These are phyloP conservation scores for Hydrozoanthus gracilis DNA, from an alignment of 92 coral and sea anemone species.

Conservation along the genomic window DNA sequence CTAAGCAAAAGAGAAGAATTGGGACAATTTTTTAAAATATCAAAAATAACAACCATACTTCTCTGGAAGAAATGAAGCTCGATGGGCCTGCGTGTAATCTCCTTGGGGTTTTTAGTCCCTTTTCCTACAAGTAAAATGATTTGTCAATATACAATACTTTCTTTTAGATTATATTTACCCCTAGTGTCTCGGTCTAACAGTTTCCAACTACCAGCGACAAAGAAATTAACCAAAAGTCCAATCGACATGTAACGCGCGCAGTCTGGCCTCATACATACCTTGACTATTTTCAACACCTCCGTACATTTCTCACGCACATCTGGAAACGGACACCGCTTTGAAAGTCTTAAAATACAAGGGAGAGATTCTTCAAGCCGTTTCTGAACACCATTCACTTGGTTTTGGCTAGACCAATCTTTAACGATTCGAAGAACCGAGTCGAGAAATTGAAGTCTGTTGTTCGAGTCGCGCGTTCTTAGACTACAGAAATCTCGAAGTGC, in stretches of 20 bases:
- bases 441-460: conserved; percentile 70
- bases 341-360: conserved; percentile 88
- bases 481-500: conserved; percentile 80
- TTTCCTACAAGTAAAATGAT: conserved; percentile 65
- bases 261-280: conserved; percentile 60
- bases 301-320: conserved; percentile 89
- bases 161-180: background rate
- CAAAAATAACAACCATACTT: conserved; percentile 61
- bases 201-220: background rate
- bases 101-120: conserved; percentile 84
- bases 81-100: conserved; percentile 85
- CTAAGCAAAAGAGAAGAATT: background rate
- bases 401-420: conserved; percentile 78
- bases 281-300: conserved; percentile 72
- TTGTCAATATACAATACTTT: conserved; percentile 24
- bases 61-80: conserved; percentile 87
- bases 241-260: background rate
- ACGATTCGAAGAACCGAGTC: conserved; percentile 69
- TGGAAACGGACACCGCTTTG: conserved; percentile 88
- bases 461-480: conserved; percentile 77
- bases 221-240: conserved; percentile 12
- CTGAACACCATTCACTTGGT: conserved; percentile 66
- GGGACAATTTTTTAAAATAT: background rate
- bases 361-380: conserved; percentile 73
- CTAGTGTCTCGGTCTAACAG: background rate